These are phyloP conservation scores for Yponomeuta evonymella DNA, from an alignment of 2,888 invertebrate genomes.

Conservation along the genomic window DNA sequence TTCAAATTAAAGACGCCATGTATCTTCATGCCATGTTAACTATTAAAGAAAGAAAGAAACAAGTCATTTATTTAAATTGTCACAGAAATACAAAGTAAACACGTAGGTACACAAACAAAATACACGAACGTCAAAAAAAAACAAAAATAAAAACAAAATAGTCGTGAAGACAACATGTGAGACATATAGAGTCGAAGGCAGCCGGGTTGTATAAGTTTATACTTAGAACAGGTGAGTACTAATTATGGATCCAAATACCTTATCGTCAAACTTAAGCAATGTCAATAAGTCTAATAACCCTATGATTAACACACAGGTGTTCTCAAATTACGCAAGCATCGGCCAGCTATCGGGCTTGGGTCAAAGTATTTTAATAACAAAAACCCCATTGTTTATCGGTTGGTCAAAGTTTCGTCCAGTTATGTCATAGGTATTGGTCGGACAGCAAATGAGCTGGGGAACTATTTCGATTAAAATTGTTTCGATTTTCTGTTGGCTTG, in stretches of 20 bases:
- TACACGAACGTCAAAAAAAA: too few species aligned
- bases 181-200: too few species aligned
- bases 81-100: too few species aligned
- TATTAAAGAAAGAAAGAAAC: too few species aligned
- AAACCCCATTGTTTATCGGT: not conserved
- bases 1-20: too few species aligned
- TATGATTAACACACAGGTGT: not conserved
- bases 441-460: not conserved
- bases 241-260: not conserved
- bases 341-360: not conserved
- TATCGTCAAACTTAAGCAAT: not conserved
- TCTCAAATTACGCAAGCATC: not conserved
- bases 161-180: too few species aligned
- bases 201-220: too few species aligned
- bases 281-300: not conserved
- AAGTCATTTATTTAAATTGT: too few species aligned
- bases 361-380: not conserved
- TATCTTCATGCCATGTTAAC: too few species aligned
- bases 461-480: slow-evolving; percentile 9
- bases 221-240: too few species aligned
- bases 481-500: not conserved
- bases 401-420: not conserved
- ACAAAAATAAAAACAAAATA: too few species aligned
- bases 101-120: too few species aligned
- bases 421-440: not conserved